Evolutionary conservation across 1,140 invertebrate genomes (phyloP).

Genomic region (Ephestia elutella): DNA sequence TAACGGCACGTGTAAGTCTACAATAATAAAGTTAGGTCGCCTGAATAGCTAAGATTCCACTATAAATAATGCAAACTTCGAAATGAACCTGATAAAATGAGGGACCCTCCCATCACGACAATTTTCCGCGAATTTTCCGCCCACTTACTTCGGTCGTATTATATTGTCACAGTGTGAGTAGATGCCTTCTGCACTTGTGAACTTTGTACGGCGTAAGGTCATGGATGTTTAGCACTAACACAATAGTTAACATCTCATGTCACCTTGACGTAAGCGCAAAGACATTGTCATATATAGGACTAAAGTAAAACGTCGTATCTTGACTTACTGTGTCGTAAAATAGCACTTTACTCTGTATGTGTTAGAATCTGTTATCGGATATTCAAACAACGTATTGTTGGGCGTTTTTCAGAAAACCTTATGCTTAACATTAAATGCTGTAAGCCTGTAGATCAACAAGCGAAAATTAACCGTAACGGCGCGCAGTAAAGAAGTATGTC

Average conservation of each 20-base stretch:
- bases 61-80: not conserved
- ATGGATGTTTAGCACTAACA: slow-evolving; percentile 68
- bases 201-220: slow-evolving; percentile 69
- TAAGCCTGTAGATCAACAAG: not conserved
- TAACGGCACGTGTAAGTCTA: slow-evolving; percentile 5
- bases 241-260: slow-evolving; percentile 69
- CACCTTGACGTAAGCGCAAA: slow-evolving; percentile 69
- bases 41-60: not conserved
- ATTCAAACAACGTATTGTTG: slow-evolving; percentile 15
- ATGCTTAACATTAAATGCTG: not conserved
- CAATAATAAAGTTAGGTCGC: not conserved
- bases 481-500: not conserved
- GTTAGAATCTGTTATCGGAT: slow-evolving; percentile 34
- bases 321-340: slow-evolving; percentile 10
- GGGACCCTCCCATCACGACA: not conserved
- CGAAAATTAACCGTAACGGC: not conserved
- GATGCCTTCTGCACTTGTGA: slow-evolving; percentile 53
- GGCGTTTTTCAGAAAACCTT: slow-evolving; percentile 17
- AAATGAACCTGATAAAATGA: not conserved
- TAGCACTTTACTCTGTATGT: slow-evolving; percentile 26
- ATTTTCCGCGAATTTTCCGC: slow-evolving; percentile 31
- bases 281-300: slow-evolving; percentile 40
- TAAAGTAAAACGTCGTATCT: slow-evolving; percentile 26
- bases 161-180: slow-evolving; percentile 22
- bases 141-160: slow-evolving; percentile 20